Base-by-base conservation (phyloP, 2,888 invertebrate species). In the Agonopterix arenella region DNA sequence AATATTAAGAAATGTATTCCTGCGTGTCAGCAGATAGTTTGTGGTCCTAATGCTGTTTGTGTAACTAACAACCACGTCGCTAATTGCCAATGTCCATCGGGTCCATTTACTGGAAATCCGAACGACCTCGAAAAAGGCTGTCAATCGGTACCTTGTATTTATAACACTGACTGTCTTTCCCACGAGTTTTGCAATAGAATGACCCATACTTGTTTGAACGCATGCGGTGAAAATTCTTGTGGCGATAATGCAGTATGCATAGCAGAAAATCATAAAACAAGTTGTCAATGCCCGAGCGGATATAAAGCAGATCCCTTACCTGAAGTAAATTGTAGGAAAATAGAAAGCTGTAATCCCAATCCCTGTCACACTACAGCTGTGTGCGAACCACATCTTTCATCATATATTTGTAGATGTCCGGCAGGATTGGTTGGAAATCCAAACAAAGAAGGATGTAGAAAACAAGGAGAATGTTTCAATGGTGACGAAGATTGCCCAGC, bases 51-150 rank as follows among this genome's bases (percentile, higher is more conserved):
- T 58, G 96, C 97, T 7, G 90, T 97, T 11, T 97, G 97, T 70
- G 91, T 96, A 8, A 95, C 96, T 2, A 96, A 97, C 66, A 97
- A 97, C 69, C 97, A 97, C 73, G 94, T 94, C 10, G 95, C 96
- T 0, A 94, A 95, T 75, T 97, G 97, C 69, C 95, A 96, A 65
- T 97, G 97, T 70, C 97, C 97, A 11, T 93, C 95, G 7, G 97
- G 97, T 11, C 92, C 95, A 1, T 97, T 93, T 72, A 93, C 95
- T 8, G 97, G 97, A 2, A 94, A 97, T 84, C 96, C 97, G 0
- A 93, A 94, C 68, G 95, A 96, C 72, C 79, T 92, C 1, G 86
- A 90, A 52, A 90, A 90, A 52, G 96, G 96, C 48, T 96, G 96
- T 68, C 91, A 93, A 79, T 90, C 93, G 50, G 96, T 96, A 5